A percentile compares a stretch with the other conserved stretches of the same genome.
Evolutionary conservation across 2,113 vertebrate genomes (phyloP).

Genomic region (Oreochromis aureus): DNA sequence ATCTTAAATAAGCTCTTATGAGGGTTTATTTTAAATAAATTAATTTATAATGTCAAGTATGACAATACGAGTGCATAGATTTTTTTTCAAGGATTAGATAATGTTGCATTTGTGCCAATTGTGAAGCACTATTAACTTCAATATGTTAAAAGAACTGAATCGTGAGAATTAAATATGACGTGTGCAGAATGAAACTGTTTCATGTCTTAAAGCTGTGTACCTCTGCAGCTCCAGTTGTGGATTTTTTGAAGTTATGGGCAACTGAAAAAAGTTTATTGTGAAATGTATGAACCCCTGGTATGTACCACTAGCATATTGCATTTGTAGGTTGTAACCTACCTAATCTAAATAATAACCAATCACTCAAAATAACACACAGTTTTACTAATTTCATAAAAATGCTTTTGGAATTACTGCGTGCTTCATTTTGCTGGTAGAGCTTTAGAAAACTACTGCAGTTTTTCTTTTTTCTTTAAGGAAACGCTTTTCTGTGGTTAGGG

Average conservation of each 20-base stretch:
- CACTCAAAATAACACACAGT: background rate
- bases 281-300: background rate
- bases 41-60: background rate
- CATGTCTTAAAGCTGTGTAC: background rate
- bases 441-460: background rate
- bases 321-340: background rate
- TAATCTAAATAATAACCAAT: background rate
- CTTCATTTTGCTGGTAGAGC: background rate
- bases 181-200: background rate
- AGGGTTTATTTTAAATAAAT: background rate
- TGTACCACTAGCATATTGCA: background rate
- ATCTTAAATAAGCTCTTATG: background rate
- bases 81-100: background rate
- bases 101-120: background rate
- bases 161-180: background rate
- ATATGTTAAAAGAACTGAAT: background rate
- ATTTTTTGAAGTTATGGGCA: background rate
- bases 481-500: background rate
- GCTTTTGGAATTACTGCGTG: background rate
- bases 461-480: background rate
- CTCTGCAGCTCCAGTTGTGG: background rate
- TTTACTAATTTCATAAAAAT: background rate
- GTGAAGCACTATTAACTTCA: background rate
- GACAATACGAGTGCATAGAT: background rate
- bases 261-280: background rate